Evolutionary conservation across 2,797 vertebrate species (phyloP).

Genomic region (Poliocrania exsul): DNA sequence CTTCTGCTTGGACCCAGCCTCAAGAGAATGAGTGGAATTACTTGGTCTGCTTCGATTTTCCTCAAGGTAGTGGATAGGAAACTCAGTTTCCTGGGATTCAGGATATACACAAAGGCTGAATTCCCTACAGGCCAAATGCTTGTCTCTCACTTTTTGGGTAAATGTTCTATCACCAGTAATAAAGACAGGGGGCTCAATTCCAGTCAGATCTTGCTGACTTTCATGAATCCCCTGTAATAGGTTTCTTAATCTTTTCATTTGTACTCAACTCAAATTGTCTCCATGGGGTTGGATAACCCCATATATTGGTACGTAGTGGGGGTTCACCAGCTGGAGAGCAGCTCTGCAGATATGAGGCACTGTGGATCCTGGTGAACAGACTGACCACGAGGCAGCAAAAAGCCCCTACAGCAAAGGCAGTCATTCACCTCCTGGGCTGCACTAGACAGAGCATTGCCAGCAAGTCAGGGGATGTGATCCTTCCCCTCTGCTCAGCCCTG

Average conservation of each 20-base stretch:
- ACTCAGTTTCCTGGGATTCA: not conserved
- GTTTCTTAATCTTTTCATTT: not conserved
- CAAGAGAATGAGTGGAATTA: not conserved
- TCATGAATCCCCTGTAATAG: not conserved
- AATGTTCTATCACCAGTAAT: not conserved
- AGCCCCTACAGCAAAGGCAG: not conserved
- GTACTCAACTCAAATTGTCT: not conserved
- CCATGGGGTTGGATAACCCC: not conserved
- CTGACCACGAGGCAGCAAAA: not conserved
- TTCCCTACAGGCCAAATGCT: not conserved
- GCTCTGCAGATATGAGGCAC: not conserved
- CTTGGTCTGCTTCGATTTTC: not conserved
- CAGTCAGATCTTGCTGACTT: not conserved
- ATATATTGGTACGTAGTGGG: not conserved
- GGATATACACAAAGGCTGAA: not conserved
- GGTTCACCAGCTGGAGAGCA: not conserved
- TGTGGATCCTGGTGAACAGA: not conserved
- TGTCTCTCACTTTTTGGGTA: not conserved
- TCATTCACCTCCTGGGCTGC: not conserved
- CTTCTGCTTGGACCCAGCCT: not conserved
- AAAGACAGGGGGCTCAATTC: not conserved
- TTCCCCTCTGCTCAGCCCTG: not conserved
- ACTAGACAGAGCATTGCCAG: not conserved
- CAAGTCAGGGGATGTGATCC: not conserved
- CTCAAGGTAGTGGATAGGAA: not conserved